Percentiles rank a stretch among this genome's conserved stretches.
These are phyloP conservation scores for Mustelus asterias DNA, from an alignment of 2,113 vertebrate species.

Conservation along the genomic window DNA sequence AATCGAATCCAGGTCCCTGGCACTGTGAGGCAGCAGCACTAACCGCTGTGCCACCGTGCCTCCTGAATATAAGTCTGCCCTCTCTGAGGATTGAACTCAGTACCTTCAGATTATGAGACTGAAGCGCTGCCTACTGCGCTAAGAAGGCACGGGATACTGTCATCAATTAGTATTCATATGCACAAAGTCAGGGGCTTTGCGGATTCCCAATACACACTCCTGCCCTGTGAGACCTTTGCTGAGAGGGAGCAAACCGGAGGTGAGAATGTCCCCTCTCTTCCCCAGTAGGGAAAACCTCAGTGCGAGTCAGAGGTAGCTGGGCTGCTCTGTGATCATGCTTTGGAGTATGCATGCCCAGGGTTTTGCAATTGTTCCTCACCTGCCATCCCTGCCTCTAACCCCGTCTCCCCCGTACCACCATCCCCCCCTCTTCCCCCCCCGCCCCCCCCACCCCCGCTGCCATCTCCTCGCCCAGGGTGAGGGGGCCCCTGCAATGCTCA, in stretches of 20 bases:
- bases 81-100: too few species aligned
- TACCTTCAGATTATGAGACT: too few species aligned
- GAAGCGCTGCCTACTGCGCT: too few species aligned
- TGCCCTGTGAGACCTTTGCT: not conserved
- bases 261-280: not conserved
- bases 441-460: not conserved
- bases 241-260: not conserved
- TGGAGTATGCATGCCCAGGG: not conserved
- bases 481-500: not conserved
- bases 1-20: too few species aligned
- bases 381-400: too few species aligned
- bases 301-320: not conserved
- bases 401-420: too few species aligned
- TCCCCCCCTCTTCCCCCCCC: too few species aligned
- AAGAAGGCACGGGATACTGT: too few species aligned
- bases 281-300: not conserved
- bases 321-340: not conserved
- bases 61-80: too few species aligned
- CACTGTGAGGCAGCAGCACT: too few species aligned
- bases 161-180: not conserved
- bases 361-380: not conserved
- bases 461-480: not conserved
- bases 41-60: too few species aligned
- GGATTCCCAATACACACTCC: not conserved
- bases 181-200: not conserved